phyloP scores from a whole-genome alignment of 2,888 invertebrate species.

The Cyrtodaria siliqua region DNA sequence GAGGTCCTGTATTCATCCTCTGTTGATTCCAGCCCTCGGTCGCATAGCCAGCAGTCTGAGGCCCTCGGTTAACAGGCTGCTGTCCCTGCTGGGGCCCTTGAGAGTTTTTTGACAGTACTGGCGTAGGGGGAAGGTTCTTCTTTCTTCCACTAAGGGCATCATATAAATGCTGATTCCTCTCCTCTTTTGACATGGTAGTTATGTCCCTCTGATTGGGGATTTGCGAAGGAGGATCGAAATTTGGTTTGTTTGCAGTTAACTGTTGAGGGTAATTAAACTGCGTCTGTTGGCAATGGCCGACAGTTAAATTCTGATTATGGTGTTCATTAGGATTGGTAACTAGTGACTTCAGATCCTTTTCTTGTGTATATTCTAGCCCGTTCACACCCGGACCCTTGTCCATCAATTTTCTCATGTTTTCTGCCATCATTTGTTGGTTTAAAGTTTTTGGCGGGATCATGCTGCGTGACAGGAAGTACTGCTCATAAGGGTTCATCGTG shows the following conservation, averaged over 20 bases:
- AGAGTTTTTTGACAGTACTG: background rate
- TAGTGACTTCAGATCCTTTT: slow-evolving; percentile 58
- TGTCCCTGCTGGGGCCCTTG: slow-evolving; percentile 2
- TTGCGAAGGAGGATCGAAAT: slow-evolving; percentile 18
- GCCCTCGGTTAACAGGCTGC: background rate
- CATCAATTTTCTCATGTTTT: slow-evolving; percentile 69
- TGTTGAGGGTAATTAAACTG: slow-evolving; percentile 1
- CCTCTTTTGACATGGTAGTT: slow-evolving; percentile 41
- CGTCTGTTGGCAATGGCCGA: slow-evolving; percentile 33
- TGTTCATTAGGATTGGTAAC: slow-evolving; percentile 48
- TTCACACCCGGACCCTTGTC: slow-evolving; percentile 45
- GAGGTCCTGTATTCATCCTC: background rate
- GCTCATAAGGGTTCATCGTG: slow-evolving; percentile 90
- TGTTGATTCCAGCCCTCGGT: background rate
- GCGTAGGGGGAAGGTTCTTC: slow-evolving; percentile 31
- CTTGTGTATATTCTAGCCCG: slow-evolving; percentile 57
- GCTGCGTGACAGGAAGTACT: slow-evolving; percentile 79
- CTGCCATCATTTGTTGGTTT: slow-evolving; percentile 68
- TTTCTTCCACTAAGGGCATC: slow-evolving; percentile 58
- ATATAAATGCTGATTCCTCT: slow-evolving; percentile 53
- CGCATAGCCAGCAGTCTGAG: background rate
- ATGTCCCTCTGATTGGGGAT: slow-evolving; percentile 37
- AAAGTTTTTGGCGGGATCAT: slow-evolving; percentile 80
- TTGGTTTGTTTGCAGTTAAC: background rate
- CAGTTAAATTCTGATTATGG: slow-evolving; percentile 35